Base-by-base conservation (phyloP, 2,888 invertebrate species). In the Metalampra italica region DNA sequence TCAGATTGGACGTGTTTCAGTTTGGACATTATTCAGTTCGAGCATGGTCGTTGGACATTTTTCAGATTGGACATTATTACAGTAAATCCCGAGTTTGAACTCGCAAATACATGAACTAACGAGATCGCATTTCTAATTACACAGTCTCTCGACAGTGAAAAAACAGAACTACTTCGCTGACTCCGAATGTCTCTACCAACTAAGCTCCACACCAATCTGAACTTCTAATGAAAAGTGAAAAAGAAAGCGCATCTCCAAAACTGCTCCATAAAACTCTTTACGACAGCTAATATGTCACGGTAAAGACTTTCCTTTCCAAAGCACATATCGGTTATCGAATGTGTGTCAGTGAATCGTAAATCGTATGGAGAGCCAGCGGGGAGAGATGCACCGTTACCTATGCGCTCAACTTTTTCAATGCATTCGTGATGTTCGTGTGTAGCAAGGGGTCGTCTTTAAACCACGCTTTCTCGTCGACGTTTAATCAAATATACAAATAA, bases 391-490 rank as follows among this genome's bases (percentile, higher is more conserved):
- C 80, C 79, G 81, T 78, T 79, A 82, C 49, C 37, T 50, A 39
- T 60, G 58, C 57, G 67, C 70, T 67, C 68, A 73, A 69, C 71
- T 82, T 82, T 83, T 83, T 81, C 74, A 66, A 62, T 75, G 74
- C 75, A 77, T 70, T 75, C 68, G 71, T 68, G 71, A 73, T 71
- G 71, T 59, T 57, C 53, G 56, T 41, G 3, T 14, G 41, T 9
- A 41, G 15, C 22, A 41, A 32, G 43, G 32, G 43, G 7, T 13
- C 32, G 30, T 32, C 43, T 22, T 32, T 32, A 34, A 12, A 29
- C 32, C 14, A 34, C 29, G 43, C 4, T n/a, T 5, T 5, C 40
- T 14, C 13, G 8, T 15, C n/a, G n/a, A n/a, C n/a, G n/a, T n/a
- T n/a, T n/a, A n/a, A n/a, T n/a, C n/a, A n/a, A n/a, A n/a, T n/a